These are phyloP conservation scores for Eulemur albifrons DNA, from an alignment of 2,797 vertebrate species.

Conservation along the genomic window DNA sequence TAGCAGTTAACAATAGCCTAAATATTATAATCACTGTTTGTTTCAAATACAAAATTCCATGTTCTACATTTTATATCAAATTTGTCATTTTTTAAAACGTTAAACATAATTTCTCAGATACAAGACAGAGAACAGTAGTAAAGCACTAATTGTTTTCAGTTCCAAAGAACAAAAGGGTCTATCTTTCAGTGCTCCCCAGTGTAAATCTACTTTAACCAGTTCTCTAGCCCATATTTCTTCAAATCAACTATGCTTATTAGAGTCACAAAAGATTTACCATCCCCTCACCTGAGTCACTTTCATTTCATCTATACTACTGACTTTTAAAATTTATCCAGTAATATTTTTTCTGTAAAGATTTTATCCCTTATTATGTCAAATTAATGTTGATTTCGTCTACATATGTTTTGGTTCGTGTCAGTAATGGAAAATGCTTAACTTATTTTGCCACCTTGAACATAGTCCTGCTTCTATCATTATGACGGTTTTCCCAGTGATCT, in stretches of 20 bases:
- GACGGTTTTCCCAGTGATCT: neutral
- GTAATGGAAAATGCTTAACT: neutral
- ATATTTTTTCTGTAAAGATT: neutral
- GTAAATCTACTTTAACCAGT: neutral
- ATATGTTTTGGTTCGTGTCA: neutral
- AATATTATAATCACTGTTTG: neutral
- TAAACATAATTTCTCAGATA: neutral
- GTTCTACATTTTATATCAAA: neutral
- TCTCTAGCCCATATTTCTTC: neutral
- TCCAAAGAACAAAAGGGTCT: neutral
- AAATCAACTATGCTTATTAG: neutral
- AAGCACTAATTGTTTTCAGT: neutral
- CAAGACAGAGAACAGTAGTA: neutral
- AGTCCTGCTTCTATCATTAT: neutral
- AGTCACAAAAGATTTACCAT: neutral
- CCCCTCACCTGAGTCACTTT: neutral
- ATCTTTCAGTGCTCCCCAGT: neutral
- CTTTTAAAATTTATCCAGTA: neutral
- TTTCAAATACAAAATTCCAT: neutral
- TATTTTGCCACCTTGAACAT: neutral
- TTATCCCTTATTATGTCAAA: neutral
- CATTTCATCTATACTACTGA: neutral
- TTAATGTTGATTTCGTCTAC: neutral
- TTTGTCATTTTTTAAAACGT: neutral
- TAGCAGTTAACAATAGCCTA: neutral